These are phyloP conservation scores for Smittia aterrima DNA, from an alignment of 2,888 invertebrate species.

Conservation along the genomic window DNA sequence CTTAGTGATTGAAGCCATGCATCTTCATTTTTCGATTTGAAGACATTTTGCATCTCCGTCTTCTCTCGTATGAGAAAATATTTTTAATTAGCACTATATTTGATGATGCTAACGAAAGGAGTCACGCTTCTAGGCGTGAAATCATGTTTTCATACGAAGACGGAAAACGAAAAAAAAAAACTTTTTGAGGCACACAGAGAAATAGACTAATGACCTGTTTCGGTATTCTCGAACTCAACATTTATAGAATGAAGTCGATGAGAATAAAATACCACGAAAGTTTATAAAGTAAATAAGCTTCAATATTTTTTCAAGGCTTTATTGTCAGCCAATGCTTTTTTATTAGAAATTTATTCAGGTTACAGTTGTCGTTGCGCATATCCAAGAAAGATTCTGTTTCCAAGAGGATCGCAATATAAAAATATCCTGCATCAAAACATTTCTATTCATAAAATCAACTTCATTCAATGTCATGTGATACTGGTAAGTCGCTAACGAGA, in stretches of 20 bases:
- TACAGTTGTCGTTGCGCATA: neutral
- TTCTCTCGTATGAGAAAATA: constrained; percentile 2
- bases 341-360: too few species aligned
- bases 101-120: constrained; percentile 21
- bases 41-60: neutral
- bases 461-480: neutral
- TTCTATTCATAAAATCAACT: neutral
- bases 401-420: too few species aligned
- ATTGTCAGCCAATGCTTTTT: too few species aligned
- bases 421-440: too few species aligned
- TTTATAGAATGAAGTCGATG: too few species aligned
- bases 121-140: constrained; percentile 19
- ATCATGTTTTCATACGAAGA: neutral
- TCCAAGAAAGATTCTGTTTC: neutral
- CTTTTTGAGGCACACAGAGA: neutral
- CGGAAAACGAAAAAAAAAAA: neutral
- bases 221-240: constrained; percentile 6
- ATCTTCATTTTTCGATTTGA: constrained; percentile 3
- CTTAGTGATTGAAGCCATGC: constrained; percentile 3
- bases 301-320: too few species aligned
- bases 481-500: constrained; percentile 15
- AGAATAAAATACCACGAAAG: neutral
- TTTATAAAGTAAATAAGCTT: too few species aligned
- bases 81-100: constrained; percentile 30
- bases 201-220: constrained; percentile 22